phyloP scores from a whole-genome alignment of 2,113 vertebrate genomes.

The Zapus hudsonius region DNA sequence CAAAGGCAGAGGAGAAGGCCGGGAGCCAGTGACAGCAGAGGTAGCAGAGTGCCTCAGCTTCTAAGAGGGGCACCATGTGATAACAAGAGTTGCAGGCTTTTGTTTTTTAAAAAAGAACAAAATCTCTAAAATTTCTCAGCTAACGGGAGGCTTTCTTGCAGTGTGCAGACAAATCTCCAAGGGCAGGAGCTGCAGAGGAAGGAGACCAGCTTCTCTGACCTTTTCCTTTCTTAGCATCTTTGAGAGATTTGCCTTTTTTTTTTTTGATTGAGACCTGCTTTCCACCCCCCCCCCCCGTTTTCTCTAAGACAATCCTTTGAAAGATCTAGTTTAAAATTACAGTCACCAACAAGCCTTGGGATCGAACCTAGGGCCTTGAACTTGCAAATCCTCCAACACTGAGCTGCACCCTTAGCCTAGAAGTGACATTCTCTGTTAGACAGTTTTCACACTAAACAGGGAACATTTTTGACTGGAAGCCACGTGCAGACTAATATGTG shows the following conservation, averaged over 20 bases:
- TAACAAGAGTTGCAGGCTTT: background rate
- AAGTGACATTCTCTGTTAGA: background rate
- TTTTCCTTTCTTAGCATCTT: background rate
- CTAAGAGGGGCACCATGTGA: too few relatives aligned
- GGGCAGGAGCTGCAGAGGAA: background rate
- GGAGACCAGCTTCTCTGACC: background rate
- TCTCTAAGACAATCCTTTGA: background rate
- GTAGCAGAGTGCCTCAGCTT: too few relatives aligned
- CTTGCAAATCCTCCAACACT: background rate
- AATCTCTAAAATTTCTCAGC: constrained; percentile 1
- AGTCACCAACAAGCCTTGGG: background rate
- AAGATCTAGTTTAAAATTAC: background rate
- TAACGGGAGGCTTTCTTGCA: background rate
- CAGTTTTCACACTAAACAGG: background rate
- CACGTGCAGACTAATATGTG: background rate
- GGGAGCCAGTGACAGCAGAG: background rate
- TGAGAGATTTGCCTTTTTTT: constrained; percentile 32
- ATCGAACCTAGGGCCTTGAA: background rate
- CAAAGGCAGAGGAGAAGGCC: background rate
- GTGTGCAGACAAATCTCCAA: background rate
- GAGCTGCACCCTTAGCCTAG: background rate
- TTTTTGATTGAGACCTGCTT: background rate
- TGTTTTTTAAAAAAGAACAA: constrained; percentile 42
- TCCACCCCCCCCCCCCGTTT: background rate
- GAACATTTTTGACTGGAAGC: background rate